Percentiles rank a stretch among this genome's conserved stretches.
Evolutionary conservation across 2,888 invertebrate genomes (phyloP).

Genomic region (Myathropa florea): DNA sequence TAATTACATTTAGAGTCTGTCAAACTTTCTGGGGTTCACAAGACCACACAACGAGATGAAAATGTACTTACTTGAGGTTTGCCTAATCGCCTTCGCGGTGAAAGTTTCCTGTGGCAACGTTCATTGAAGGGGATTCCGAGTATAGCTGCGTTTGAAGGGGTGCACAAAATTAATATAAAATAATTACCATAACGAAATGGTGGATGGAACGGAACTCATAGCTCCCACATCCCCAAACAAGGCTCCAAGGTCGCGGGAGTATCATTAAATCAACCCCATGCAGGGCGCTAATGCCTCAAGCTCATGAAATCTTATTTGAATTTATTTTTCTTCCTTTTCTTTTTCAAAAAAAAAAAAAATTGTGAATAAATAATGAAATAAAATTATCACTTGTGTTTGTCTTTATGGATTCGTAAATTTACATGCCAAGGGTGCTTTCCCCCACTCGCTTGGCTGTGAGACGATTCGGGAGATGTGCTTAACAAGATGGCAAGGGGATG

Average conservation of each 20-base stretch:
- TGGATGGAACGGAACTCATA: not conserved
- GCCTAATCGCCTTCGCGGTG: not conserved
- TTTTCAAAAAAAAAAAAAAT: not conserved
- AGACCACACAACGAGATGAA: not conserved
- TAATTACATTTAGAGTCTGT: not conserved
- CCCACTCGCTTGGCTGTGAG: not conserved
- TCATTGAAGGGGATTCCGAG: not conserved
- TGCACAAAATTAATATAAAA: not conserved
- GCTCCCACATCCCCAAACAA: not conserved
- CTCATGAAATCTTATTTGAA: not conserved
- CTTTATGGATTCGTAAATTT: slow-evolving; percentile 16
- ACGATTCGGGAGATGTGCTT: not conserved
- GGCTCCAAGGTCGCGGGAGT: not conserved
- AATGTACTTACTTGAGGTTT: not conserved
- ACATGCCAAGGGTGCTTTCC: not conserved
- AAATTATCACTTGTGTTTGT: slow-evolving; percentile 35
- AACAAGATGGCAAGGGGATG: not conserved
- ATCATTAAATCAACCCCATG: not conserved
- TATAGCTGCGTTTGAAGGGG: not conserved
- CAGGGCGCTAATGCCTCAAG: not conserved
- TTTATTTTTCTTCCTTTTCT: not conserved
- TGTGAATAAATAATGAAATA: slow-evolving; percentile 29
- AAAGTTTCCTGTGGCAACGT: not conserved
- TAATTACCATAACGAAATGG: not conserved
- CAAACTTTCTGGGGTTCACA: not conserved